Percentiles rank a stretch among this genome's conserved stretches.
These are phyloP conservation scores for Casuarius casuarius DNA, from an alignment of 2,113 vertebrate species.

Conservation along the genomic window DNA sequence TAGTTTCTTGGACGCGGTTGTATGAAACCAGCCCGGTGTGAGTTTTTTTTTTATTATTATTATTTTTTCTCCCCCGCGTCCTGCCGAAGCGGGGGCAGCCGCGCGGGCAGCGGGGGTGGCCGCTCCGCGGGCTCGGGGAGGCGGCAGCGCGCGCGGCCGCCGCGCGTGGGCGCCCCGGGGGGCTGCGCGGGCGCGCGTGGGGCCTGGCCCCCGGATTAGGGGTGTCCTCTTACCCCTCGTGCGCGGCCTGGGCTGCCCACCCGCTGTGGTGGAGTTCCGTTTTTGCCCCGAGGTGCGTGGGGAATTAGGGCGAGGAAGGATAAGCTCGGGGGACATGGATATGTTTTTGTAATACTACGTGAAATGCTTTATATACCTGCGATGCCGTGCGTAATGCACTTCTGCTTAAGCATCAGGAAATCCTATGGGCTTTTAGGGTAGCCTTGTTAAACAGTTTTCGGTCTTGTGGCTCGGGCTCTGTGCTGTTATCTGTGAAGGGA, in stretches of 20 bases:
- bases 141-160: too few species aligned
- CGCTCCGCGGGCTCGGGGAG: too few species aligned
- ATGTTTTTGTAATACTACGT: not conserved
- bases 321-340: too few species aligned
- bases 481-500: not conserved
- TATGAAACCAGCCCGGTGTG: not conserved
- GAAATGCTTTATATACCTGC: accelerated
- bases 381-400: accelerated
- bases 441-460: not conserved
- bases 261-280: not conserved
- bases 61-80: not conserved
- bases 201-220: too few species aligned
- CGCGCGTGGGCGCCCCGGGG: too few species aligned
- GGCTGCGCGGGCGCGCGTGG: too few species aligned
- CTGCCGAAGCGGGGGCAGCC: not conserved
- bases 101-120: too few species aligned
- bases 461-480: not conserved
- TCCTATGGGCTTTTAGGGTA: accelerated
- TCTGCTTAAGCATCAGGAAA: accelerated
- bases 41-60: not conserved
- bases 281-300: not conserved
- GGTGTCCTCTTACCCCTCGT: too few species aligned
- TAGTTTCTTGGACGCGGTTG: not conserved
- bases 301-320: not conserved
- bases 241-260: too few species aligned